Base-by-base conservation (phyloP, 1,140 invertebrate genomes). In the Caerostris darwini region DNA sequence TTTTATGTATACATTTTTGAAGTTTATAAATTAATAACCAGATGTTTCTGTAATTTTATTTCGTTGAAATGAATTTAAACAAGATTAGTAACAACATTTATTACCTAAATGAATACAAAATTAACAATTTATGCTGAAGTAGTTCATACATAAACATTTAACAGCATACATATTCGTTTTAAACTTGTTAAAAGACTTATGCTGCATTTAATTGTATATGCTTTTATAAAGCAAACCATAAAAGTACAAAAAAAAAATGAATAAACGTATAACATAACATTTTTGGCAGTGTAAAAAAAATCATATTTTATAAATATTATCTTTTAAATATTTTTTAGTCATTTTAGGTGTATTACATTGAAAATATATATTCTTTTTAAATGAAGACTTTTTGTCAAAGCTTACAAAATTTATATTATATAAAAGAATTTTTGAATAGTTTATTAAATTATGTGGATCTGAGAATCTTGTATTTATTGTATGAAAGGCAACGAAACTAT, bases 241-340 rank as follows among this genome's bases (percentile, higher is more conserved):
- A 53, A 77, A 12, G 50, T 77, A 77, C 53, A 77, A 77, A 77
- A 77, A 50, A 77, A 71, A 50, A 71, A 56, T 82, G 77, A 57
- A 77, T 12, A 53, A 5, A 50, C 5, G 5, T 50, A 77, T 53
- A 53, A 50, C 8, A 50, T 77, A 10, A 64, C 17, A 64, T 64
- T 83, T 83, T 58, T 83, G 82, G 82, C 82, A 83, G 50, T 83
- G 14, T 83, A 57, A 57, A n/a, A 53, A 53, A 50, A 10, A 34
- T 34, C 5, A 14, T 10, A 53, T 50, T 50, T 53, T 53, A 77
- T 14, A 5, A n/a, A 67, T 67, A 17, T 67, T n/a, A 67, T 67
- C 4, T 17, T 4, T 6, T 17, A 17, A 67, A 67, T 67, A 17
- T 3, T 2, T 67, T 17, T 67, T 3, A n/a, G 0, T 12, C 6